phyloP scores from a whole-genome alignment of 2,797 vertebrate species.

The Leptodactylus fallax region DNA sequence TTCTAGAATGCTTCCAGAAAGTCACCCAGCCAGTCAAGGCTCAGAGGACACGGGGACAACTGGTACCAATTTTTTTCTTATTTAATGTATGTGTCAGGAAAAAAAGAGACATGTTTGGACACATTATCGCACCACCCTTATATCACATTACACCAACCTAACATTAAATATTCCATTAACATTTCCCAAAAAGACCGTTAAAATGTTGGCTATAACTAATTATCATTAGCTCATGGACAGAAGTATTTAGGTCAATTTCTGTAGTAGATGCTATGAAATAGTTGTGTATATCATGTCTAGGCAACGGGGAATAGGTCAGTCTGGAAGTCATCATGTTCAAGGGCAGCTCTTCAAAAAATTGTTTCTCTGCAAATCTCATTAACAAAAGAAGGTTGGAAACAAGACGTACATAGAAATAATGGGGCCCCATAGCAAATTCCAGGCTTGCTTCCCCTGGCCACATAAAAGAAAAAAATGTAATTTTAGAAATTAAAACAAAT shows the following conservation, averaged over 20 bases:
- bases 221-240: neutral
- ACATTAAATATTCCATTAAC: conserved; percentile 24
- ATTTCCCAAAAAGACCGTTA: neutral
- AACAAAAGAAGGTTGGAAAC: neutral
- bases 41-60: conserved; percentile 59
- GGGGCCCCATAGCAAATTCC: too few species aligned
- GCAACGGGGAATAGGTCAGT: neutral
- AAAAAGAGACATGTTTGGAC: neutral
- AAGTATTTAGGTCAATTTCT: neutral
- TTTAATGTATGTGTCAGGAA: neutral
- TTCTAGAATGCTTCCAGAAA: conserved; percentile 71
- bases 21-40: conserved; percentile 53
- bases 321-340: neutral
- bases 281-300: neutral
- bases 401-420: too few species aligned
- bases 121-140: neutral
- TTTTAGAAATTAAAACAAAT: too few species aligned
- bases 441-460: too few species aligned
- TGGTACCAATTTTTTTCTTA: conserved; percentile 48
- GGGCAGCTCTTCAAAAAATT: neutral
- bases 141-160: neutral
- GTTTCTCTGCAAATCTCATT: neutral
- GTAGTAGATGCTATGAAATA: neutral
- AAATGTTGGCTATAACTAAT: neutral
- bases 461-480: too few species aligned